Percentiles rank a stretch among this genome's conserved stretches.
Evolutionary conservation across 2,797 vertebrate genomes (phyloP).

Genomic region (Anolis apletophallus): DNA sequence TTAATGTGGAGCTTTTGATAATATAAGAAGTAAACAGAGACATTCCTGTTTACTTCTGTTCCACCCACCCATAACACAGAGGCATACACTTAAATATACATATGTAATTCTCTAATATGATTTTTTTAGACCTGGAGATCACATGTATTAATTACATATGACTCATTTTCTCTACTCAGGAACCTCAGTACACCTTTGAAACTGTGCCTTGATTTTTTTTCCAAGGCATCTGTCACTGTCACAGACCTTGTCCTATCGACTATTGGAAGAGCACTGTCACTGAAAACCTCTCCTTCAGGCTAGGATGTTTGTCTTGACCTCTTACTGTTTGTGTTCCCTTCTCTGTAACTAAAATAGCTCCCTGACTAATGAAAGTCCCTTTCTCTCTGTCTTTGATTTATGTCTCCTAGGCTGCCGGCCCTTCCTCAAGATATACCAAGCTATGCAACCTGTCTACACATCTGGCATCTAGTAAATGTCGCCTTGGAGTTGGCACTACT

Average conservation of each 20-base stretch:
- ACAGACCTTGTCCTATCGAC: background rate
- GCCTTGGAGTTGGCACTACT: background rate
- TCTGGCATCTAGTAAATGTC: constrained; percentile 97
- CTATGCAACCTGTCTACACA: constrained; percentile 99
- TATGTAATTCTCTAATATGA: background rate
- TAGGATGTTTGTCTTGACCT: constrained; percentile 62
- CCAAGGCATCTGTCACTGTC: background rate
- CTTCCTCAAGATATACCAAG: constrained; percentile 98
- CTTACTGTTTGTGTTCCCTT: constrained; percentile 35
- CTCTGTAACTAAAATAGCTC: constrained; percentile 60
- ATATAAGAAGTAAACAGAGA: background rate
- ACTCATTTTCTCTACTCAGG: background rate
- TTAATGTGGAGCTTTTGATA: background rate
- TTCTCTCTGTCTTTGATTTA: constrained; percentile 59
- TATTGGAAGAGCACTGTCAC: background rate
- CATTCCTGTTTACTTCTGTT: background rate
- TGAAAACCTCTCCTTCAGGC: background rate
- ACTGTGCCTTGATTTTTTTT: background rate
- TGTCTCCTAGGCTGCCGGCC: constrained; percentile 90
- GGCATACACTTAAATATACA: too few species aligned
- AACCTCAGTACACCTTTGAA: background rate
- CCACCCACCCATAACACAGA: too few species aligned
- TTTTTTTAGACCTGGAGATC: background rate
- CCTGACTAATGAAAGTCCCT: constrained; percentile 35
- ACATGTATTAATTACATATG: background rate